Conservation (phyloP, 2,888 invertebrate species). For the Calameuta idolon region DNA sequence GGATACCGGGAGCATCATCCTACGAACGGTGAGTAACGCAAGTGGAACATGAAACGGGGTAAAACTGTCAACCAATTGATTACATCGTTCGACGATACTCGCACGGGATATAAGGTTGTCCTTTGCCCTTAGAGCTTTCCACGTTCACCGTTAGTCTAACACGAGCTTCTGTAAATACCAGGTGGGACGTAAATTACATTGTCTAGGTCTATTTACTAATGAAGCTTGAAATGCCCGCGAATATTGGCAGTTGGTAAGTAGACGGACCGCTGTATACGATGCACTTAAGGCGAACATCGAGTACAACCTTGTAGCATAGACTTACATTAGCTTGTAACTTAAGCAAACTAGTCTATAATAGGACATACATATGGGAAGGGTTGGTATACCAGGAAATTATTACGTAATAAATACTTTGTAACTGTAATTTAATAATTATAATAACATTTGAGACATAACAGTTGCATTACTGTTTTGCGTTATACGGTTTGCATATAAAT, state of each 20-base stretch:
- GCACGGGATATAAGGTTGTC: background rate
- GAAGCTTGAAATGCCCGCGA: background rate
- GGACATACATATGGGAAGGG: background rate
- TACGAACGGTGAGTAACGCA: conserved; percentile 54
- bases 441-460: background rate
- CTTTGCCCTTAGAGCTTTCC: background rate
- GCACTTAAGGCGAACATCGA: background rate
- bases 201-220: conserved; percentile 40
- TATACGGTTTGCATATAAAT: background rate
- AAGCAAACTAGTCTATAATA: background rate
- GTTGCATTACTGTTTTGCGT: background rate
- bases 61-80: background rate
- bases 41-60: background rate
- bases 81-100: background rate
- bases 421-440: background rate
- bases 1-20: conserved; percentile 79
- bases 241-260: background rate
- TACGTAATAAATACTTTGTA: background rate
- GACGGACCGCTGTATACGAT: background rate
- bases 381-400: background rate
- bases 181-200: conserved; percentile 33
- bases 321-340: background rate
- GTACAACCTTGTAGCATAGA: background rate
- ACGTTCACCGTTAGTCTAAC: background rate
- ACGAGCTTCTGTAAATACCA: too few species aligned